Conservation (phyloP, 2,113 vertebrate genomes). For the Amia ocellicauda region DNA sequence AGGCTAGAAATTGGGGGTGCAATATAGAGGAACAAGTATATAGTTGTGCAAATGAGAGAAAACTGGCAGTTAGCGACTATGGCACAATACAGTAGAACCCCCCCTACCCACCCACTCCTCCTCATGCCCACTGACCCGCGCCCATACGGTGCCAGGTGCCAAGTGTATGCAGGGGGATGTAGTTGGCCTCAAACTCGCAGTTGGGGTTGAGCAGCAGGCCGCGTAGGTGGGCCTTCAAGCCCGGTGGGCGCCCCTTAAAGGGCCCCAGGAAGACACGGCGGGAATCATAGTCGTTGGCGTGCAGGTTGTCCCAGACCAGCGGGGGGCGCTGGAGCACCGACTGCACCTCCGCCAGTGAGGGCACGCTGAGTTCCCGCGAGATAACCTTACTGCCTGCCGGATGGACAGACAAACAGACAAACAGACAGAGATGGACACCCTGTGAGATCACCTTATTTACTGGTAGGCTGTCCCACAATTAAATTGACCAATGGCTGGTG, state of each 20-base stretch:
- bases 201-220: slow-evolving; percentile 83
- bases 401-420: not conserved
- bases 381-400: slow-evolving; percentile 77
- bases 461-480: no score
- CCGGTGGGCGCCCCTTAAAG: slow-evolving; percentile 71
- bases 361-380: slow-evolving; percentile 67
- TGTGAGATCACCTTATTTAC: no score
- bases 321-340: slow-evolving; percentile 65
- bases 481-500: no score
- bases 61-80: no score
- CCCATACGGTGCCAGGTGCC: slow-evolving; percentile 66
- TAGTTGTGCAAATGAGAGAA: no score
- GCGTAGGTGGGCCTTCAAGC: slow-evolving; percentile 55
- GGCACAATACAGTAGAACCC: no score
- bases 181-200: slow-evolving; percentile 86
- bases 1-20: no score
- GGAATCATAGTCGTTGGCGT: slow-evolving; percentile 83
- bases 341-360: slow-evolving; percentile 69
- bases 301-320: slow-evolving; percentile 82
- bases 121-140: slow-evolving; percentile 43
- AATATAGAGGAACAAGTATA: no score
- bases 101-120: not conserved
- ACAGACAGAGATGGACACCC: no score
- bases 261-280: slow-evolving; percentile 80
- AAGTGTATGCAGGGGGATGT: slow-evolving; percentile 75